Conservation (phyloP, 2,113 vertebrate species). For the Phyllostomus hastatus region DNA sequence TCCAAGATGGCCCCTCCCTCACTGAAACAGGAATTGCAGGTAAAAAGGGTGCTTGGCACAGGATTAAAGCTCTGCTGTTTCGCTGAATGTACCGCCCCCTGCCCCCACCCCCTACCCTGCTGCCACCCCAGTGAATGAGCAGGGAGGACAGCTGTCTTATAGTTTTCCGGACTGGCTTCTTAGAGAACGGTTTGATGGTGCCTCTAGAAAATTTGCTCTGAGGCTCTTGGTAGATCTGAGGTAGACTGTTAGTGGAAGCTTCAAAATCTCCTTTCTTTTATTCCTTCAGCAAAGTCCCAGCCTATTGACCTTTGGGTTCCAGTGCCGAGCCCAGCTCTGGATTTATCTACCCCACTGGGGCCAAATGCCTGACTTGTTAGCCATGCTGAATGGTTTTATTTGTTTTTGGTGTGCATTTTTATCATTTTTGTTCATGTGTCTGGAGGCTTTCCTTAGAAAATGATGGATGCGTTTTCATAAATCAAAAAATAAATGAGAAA, state of each 20-base stretch:
- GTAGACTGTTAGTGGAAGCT: not conserved
- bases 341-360: slow-evolving; percentile 67
- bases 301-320: slow-evolving; percentile 49
- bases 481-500: slow-evolving; percentile 73
- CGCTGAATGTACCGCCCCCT: not conserved
- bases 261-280: slow-evolving; percentile 41
- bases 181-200: not conserved
- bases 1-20: not conserved
- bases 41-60: not conserved
- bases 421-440: slow-evolving; percentile 73
- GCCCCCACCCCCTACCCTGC: too few relatives aligned
- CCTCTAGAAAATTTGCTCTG: not conserved
- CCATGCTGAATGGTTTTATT: slow-evolving; percentile 69
- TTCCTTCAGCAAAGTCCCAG: slow-evolving; percentile 36
- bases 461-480: slow-evolving; percentile 78
- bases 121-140: not conserved
- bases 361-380: slow-evolving; percentile 67
- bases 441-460: slow-evolving; percentile 70
- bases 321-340: slow-evolving; percentile 17
- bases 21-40: not conserved
- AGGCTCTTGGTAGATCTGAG: not conserved
- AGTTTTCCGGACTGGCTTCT: not conserved
- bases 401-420: slow-evolving; percentile 74
- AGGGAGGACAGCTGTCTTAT: not conserved
- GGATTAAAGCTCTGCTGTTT: not conserved